These are phyloP conservation scores for Drosophila kokeensis DNA, from an alignment of 2,888 invertebrate genomes.

Conservation along the genomic window DNA sequence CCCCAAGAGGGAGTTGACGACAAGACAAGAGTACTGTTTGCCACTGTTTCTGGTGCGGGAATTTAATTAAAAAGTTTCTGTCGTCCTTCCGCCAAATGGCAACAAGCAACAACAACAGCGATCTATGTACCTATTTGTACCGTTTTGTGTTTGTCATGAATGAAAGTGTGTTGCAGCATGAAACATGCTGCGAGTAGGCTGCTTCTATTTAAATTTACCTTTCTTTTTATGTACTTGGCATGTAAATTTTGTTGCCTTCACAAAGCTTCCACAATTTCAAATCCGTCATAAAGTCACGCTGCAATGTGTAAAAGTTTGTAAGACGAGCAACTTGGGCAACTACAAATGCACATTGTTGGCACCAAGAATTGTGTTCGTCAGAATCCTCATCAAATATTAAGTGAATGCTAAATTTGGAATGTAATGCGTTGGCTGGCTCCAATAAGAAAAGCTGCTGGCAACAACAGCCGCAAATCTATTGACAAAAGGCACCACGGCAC, in stretches of 20 bases:
- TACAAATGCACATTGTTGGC: constrained; percentile 50
- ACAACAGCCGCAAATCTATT: constrained; percentile 28
- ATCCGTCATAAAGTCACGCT: constrained; percentile 54
- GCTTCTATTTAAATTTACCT: constrained; percentile 1
- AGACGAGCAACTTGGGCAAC: constrained; percentile 41
- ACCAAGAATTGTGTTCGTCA: constrained; percentile 14
- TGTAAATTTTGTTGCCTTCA: constrained; percentile 7
- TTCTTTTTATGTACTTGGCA: not conserved
- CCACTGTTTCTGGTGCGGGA: constrained; percentile 39
- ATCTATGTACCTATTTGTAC: not conserved
- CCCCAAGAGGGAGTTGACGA: constrained; percentile 34
- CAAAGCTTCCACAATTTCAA: constrained; percentile 34
- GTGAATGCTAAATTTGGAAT: constrained; percentile 27
- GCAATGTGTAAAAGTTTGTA: constrained; percentile 72
- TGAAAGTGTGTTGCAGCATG: constrained; percentile 48
- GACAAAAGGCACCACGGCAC: constrained; percentile 21
- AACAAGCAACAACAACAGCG: constrained; percentile 21
- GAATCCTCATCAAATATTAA: constrained; percentile 51
- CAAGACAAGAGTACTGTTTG: constrained; percentile 8
- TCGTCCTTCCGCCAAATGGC: constrained; percentile 33
- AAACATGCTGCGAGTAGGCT: constrained; percentile 28
- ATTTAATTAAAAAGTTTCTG: constrained; percentile 77
- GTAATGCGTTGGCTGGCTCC: constrained; percentile 33
- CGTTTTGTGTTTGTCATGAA: constrained; percentile 14
- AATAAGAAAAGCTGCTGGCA: constrained; percentile 16